Evolutionary conservation across 2,797 vertebrate genomes (phyloP).

Genomic region (Sebastes itinus): DNA sequence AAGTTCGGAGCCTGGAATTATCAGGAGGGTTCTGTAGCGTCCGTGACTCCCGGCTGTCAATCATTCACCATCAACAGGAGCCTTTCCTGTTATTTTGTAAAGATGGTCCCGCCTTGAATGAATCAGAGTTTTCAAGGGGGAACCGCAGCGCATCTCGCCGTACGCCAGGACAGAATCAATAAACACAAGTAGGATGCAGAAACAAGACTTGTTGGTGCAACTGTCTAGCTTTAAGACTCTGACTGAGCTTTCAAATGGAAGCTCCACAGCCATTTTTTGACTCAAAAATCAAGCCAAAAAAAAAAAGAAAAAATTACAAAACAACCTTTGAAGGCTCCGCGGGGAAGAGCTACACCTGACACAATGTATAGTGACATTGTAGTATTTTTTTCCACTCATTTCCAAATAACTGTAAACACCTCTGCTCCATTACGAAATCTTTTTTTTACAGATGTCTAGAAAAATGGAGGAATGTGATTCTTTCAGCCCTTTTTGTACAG

Average conservation of each 20-base stretch:
- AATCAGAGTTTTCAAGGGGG: slow-evolving; percentile 75
- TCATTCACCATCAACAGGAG: slow-evolving; percentile 65
- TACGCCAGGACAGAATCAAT: slow-evolving; percentile 71
- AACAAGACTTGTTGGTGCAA: slow-evolving; percentile 59
- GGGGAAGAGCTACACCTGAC: slow-evolving; percentile 59
- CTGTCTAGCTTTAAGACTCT: slow-evolving; percentile 72
- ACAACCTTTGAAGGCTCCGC: slow-evolving; percentile 35
- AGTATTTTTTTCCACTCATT: slow-evolving; percentile 69
- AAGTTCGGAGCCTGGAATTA: slow-evolving; percentile 65
- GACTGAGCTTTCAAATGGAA: slow-evolving; percentile 63
- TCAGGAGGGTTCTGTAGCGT: slow-evolving; percentile 58
- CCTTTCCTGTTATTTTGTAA: slow-evolving; percentile 34
- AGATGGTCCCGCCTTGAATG: slow-evolving; percentile 67
- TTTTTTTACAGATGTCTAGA: slow-evolving; percentile 80
- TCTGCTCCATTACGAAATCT: slow-evolving; percentile 64
- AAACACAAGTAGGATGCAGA: slow-evolving; percentile 58
- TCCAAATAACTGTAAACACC: slow-evolving; percentile 71
- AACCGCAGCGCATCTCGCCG: slow-evolving; percentile 46
- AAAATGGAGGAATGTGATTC: slow-evolving; percentile 82
- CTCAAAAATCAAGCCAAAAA: slow-evolving; percentile 62
- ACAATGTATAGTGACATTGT: slow-evolving; percentile 76
- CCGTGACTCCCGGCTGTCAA: slow-evolving; percentile 64
- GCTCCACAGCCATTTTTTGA: slow-evolving; percentile 70
- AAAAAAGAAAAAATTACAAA: slow-evolving; percentile 6
- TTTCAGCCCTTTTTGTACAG: slow-evolving; percentile 84